Percentiles rank a stretch among this genome's conserved stretches.
phyloP scores from a whole-genome alignment of 2,113 vertebrate species.

The Sceloporus tristichus region DNA sequence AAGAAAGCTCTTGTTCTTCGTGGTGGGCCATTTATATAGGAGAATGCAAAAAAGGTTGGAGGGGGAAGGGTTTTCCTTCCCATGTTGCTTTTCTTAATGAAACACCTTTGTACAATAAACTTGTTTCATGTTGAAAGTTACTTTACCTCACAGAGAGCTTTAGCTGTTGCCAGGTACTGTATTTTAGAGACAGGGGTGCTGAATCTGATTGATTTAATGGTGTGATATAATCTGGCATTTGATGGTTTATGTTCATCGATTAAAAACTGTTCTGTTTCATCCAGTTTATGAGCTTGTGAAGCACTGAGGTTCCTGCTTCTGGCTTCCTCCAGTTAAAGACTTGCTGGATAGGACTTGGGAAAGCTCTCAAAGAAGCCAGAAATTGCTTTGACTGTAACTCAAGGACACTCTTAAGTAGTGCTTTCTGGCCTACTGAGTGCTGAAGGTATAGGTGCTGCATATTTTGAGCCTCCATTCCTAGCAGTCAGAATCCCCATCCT shows the following conservation, averaged over 20 bases:
- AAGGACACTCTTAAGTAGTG: background rate
- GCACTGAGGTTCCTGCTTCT: background rate
- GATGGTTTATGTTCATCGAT: background rate
- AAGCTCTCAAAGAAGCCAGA: background rate
- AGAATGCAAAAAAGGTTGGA: background rate
- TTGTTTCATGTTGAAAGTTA: background rate
- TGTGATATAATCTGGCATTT: background rate
- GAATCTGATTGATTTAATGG: background rate
- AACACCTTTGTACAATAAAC: background rate
- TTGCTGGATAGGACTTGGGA: too few relatives aligned
- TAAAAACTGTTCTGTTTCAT: background rate
- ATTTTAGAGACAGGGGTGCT: background rate
- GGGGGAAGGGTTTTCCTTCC: background rate
- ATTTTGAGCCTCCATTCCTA: too few relatives aligned
- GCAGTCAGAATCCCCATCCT: too few relatives aligned
- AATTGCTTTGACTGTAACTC: background rate
- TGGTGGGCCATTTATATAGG: background rate
- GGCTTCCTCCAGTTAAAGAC: background rate
- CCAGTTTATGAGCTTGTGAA: background rate
- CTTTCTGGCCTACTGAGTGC: background rate
- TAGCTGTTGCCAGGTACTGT: background rate
- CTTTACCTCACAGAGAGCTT: background rate
- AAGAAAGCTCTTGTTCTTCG: background rate
- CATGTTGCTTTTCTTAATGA: background rate
- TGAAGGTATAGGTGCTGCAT: background rate